Base-by-base conservation (phyloP, 2,888 invertebrate genomes). In the Dryomyza anilis region DNA sequence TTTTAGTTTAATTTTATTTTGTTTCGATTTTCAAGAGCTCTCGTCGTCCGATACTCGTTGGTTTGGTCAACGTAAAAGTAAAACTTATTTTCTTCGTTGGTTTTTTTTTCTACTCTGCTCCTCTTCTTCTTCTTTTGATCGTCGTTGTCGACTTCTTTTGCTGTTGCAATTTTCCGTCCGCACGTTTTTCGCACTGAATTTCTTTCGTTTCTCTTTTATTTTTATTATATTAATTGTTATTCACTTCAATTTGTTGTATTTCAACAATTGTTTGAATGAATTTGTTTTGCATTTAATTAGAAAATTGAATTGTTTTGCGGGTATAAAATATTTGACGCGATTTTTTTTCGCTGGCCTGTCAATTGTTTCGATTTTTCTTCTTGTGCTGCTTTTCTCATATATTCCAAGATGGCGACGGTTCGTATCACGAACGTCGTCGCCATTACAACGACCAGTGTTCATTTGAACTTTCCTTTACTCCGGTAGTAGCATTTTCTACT, bases 381-480 rank as follows among this genome's bases (percentile, higher is more conserved):
- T 78, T 76, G 68, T 69, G 68, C 72, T 74, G 71, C 73, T 73
- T 73, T 74, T 60, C 60, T 36, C 60, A 72, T 74, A 78, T 72
- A 76, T 78, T 83, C 75, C 76, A 76, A 76, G 74, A 76, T 75
- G 76, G 77, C 77, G 72, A 63, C 57, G 52, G 50, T 30, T 62
- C 33, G 45, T 43, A 46, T 48, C 48, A 55, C 61, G 60, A 43
- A 58, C 58, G 58, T 46, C 23, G 33, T 33, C 12, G 7, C 12
- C 6, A 8, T 12, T 48, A n/a, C n/a, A n/a, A 53, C 53, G 33
- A 55, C n/a, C 58, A 46, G 58, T n/a, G n/a, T n/a, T n/a, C n/a
- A n/a, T n/a, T n/a, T n/a, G n/a, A n/a, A n/a, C n/a, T n/a, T n/a
- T n/a, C n/a, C n/a, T n/a, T n/a, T n/a, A n/a, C n/a, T n/a, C n/a